Base-by-base conservation (phyloP, 2,797 vertebrate genomes). In the Pipistrellus kuhlii region DNA sequence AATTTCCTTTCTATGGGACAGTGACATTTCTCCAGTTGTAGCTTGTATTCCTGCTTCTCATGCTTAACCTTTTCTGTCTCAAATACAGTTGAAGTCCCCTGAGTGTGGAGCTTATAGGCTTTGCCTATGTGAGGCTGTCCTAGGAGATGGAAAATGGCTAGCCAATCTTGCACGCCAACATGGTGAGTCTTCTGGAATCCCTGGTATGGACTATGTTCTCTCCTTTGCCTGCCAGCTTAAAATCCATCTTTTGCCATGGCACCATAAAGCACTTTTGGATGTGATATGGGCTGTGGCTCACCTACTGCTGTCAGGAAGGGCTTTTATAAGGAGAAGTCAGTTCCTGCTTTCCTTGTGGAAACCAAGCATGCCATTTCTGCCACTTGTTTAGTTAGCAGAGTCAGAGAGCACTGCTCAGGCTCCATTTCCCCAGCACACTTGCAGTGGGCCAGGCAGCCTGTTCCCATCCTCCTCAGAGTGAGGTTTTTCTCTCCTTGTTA, bases 351-450 rank as follows among this genome's bases (percentile, higher is more conserved):
- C 97, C 97, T 97, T 89, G n/a, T 3, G 94, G 98, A 96, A 98
- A 98, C 97, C 95, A 97, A 97, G 91, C 0, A 5, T 97, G 97
- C 94, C 96, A 95, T 91, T 88, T 95, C 94, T 72, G 76, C 68
- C 82, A 91, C 72, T 83, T 83, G 73, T 85, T 94, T 1, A 0
- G 88, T 17, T 94, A 81, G 91, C 62, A 91, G 94, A 84, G 80
- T 80, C 86, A 38, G 57, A 75, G 51, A 93, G 20, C 23, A 88
- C 51, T 17, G 71, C 41, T 2, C 83, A 14, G 84, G 38, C n/a
- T 66, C 1, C 48, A 64, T 76, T 96, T 92, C 66, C 85, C 86
- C 78, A 81, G 12, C 0, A 1, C 81, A 32, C 85, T 95, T 38
- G n/a, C 76, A 86, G 44, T 7, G n/a, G 44, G 18, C 76, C 59